These are phyloP conservation scores for Palythoa caribaeorum DNA, from an alignment of 92 coral and sea anemone species.

Conservation along the genomic window DNA sequence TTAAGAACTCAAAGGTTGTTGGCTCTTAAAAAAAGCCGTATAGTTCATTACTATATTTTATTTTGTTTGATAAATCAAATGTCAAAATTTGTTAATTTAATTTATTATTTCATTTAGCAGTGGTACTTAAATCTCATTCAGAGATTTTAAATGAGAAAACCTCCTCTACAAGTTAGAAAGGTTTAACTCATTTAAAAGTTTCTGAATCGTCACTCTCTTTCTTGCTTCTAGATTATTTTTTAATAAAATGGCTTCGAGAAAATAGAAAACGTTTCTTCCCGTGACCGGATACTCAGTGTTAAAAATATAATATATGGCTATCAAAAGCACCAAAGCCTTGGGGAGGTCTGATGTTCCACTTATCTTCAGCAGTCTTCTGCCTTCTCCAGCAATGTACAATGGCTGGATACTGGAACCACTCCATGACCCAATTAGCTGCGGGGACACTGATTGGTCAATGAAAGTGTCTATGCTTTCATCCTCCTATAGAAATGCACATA, in stretches of 20 bases:
- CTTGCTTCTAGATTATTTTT: slow-evolving; percentile 6
- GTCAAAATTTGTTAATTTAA: neutral
- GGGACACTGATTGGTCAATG: slow-evolving; percentile 17
- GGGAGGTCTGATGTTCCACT: neutral
- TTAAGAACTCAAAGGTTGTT: neutral
- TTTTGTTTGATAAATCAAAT: neutral
- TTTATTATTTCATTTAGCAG: neutral
- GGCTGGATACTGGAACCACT: slow-evolving; percentile 4
- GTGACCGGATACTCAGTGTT: slow-evolving; percentile 17
- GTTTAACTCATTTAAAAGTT: slow-evolving; percentile 15
- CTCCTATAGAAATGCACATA: slow-evolving; percentile 28
- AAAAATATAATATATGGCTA: slow-evolving; percentile 34
- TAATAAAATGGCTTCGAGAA: slow-evolving; percentile 15
- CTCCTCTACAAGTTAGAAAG: neutral
- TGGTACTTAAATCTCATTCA: neutral
- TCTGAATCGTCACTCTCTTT: slow-evolving; percentile 26
- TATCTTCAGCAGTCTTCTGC: neutral
- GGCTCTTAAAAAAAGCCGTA: neutral
- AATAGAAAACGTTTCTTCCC: slow-evolving; percentile 13
- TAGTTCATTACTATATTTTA: no score
- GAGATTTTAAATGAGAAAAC: neutral
- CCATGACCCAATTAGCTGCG: slow-evolving; percentile 42
- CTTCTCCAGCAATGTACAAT: slow-evolving; percentile 58
- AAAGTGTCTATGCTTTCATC: slow-evolving; percentile 46
- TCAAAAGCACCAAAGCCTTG: slow-evolving; percentile 6